These are phyloP conservation scores for Sebastes kiyomatsui DNA, from an alignment of 2,797 vertebrate species.

Conservation along the genomic window DNA sequence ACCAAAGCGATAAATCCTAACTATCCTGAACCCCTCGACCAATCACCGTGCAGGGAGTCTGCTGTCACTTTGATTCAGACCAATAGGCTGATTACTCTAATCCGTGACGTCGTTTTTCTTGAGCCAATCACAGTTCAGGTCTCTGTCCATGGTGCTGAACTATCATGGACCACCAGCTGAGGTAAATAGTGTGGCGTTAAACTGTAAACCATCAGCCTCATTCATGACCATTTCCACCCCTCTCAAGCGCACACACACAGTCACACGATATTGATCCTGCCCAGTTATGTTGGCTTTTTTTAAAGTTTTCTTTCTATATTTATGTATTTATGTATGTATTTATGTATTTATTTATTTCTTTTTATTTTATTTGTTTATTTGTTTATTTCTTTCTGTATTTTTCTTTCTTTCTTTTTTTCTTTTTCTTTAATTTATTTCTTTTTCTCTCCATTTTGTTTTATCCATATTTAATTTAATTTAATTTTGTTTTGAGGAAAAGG, in stretches of 20 bases:
- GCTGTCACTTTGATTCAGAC: slow-evolving; percentile 59
- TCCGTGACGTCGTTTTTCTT: slow-evolving; percentile 47
- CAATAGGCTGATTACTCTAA: slow-evolving; percentile 70
- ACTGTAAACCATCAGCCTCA: neutral
- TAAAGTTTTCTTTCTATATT: no score
- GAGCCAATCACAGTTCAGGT: slow-evolving; percentile 62
- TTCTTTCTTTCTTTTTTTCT: no score
- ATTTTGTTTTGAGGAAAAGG: no score
- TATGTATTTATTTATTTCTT: no score
- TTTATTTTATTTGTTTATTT: no score
- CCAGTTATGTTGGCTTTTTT: no score
- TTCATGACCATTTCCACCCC: neutral
- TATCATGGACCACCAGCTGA: neutral
- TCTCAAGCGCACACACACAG: no score
- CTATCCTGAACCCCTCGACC: slow-evolving; percentile 18
- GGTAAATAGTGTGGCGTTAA: neutral
- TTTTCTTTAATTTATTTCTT: no score
- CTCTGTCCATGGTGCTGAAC: slow-evolving; percentile 79
- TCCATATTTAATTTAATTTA: no score
- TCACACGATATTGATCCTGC: no score
- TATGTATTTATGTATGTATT: fast-evolving
- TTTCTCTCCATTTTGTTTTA: no score
- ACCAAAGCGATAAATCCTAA: slow-evolving; percentile 41
- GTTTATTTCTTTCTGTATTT: no score
- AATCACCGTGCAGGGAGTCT: slow-evolving; percentile 39